phyloP scores from a whole-genome alignment of 2,113 vertebrate genomes.

The Ginglymostoma cirratum region DNA sequence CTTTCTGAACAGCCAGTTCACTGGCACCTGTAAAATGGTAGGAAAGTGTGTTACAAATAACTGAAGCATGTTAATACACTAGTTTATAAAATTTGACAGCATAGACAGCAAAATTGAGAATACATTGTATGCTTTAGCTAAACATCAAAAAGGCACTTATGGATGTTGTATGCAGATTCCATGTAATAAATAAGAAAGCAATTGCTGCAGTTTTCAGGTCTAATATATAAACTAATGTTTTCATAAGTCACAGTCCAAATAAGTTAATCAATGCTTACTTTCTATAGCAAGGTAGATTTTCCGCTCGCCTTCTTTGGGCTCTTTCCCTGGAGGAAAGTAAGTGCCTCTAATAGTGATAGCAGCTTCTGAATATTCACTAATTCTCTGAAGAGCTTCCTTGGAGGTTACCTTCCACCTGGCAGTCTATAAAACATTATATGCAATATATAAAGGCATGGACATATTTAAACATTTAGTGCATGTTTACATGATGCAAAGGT shows the following conservation, averaged over 20 bases:
- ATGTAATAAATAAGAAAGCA: not conserved
- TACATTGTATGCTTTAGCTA: not conserved
- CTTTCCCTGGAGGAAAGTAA: slow-evolving; percentile 96
- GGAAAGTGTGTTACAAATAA: not conserved
- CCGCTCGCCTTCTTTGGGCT: slow-evolving; percentile 93
- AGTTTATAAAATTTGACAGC: not conserved
- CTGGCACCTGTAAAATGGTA: slow-evolving; percentile 71
- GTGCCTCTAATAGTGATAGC: slow-evolving; percentile 98
- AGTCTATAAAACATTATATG: slow-evolving; percentile 58
- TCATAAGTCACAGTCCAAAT: not conserved
- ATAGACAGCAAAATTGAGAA: not conserved
- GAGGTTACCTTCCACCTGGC: slow-evolving; percentile 98
- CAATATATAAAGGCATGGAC: not conserved
- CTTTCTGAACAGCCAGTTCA: slow-evolving; percentile 95
- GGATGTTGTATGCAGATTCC: not conserved
- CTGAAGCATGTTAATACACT: not conserved
- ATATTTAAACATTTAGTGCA: not conserved
- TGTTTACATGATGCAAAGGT: not conserved
- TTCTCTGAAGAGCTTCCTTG: slow-evolving; percentile 93
- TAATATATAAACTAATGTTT: not conserved
- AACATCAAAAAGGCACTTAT: not conserved
- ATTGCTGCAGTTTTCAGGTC: not conserved
- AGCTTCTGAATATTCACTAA: slow-evolving; percentile 97
- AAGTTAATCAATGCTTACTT: slow-evolving; percentile 62
- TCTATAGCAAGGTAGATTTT: slow-evolving; percentile 98